A percentile compares a stretch with the other conserved stretches of the same genome.
phyloP scores from a whole-genome alignment of 1,140 invertebrate species.

The Drosophila auraria region DNA sequence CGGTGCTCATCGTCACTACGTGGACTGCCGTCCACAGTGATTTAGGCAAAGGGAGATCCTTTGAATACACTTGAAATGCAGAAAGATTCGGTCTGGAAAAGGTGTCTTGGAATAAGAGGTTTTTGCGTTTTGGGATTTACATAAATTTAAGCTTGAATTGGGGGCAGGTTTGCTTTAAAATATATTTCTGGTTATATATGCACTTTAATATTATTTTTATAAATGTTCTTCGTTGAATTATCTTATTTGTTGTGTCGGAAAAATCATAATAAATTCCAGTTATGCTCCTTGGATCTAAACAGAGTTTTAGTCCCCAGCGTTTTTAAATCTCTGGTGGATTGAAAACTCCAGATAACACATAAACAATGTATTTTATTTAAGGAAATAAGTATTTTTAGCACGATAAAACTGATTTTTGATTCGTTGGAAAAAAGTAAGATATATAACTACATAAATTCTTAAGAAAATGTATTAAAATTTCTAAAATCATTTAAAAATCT shows the following conservation, averaged over 20 bases:
- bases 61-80: conserved; percentile 14
- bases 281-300: too few species aligned
- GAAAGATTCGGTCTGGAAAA: not conserved
- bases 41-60: conserved; percentile 17
- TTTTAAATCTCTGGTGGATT: not conserved
- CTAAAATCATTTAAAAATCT: too few species aligned
- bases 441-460: too few species aligned
- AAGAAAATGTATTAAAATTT: too few species aligned
- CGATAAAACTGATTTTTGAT: not conserved
- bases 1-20: too few species aligned
- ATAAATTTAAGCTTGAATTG: not conserved
- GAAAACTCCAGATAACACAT: not conserved
- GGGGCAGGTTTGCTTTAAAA: not conserved
- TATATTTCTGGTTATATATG: too few species aligned
- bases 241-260: too few species aligned
- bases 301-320: too few species aligned
- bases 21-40: too few species aligned
- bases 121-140: not conserved
- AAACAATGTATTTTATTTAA: not conserved
- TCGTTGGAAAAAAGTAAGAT: too few species aligned
- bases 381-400: not conserved
- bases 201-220: not conserved
- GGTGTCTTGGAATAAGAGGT: not conserved
- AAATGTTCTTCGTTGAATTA: too few species aligned
- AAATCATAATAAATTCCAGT: too few species aligned